Percentiles rank a stretch among this genome's conserved stretches.
Evolutionary conservation across 1,140 invertebrate species (phyloP).

Genomic region (Microvelia longipes): DNA sequence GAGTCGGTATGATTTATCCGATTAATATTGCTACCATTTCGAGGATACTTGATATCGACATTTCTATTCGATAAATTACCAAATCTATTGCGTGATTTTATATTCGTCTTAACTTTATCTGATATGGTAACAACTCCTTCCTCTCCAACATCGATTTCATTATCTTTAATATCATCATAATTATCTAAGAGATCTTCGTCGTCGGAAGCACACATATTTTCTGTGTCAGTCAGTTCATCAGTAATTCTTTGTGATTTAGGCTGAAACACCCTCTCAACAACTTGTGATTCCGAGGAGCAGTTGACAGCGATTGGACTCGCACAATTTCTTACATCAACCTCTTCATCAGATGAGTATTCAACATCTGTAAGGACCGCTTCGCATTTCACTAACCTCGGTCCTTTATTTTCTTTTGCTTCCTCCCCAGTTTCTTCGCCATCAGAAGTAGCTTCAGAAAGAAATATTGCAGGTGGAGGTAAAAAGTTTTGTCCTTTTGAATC

Average conservation of each 20-base stretch:
- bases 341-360: conserved; percentile 13
- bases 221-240: conserved; percentile 32
- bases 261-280: conserved; percentile 4
- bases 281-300: not conserved
- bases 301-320: not conserved
- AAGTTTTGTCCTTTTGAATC: not conserved
- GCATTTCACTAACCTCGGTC: not conserved
- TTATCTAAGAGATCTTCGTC: conserved; percentile 19
- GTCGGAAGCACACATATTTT: conserved; percentile 36
- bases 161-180: not conserved
- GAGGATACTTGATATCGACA: not conserved
- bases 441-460: conserved; percentile 4
- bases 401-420: not conserved
- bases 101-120: not conserved
- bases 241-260: conserved; percentile 4
- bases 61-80: not conserved
- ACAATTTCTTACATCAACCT: not conserved
- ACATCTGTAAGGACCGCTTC: conserved; percentile 9
- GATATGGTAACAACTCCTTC: not conserved
- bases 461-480: conserved; percentile 3
- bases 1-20: not conserved
- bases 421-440: conserved; percentile 10
- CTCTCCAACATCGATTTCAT: not conserved
- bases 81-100: not conserved
- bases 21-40: not conserved